Percentiles rank a stretch among this genome's conserved stretches.
Conservation (phyloP, 2,888 invertebrate genomes). For the Nudaria mundana region DNA sequence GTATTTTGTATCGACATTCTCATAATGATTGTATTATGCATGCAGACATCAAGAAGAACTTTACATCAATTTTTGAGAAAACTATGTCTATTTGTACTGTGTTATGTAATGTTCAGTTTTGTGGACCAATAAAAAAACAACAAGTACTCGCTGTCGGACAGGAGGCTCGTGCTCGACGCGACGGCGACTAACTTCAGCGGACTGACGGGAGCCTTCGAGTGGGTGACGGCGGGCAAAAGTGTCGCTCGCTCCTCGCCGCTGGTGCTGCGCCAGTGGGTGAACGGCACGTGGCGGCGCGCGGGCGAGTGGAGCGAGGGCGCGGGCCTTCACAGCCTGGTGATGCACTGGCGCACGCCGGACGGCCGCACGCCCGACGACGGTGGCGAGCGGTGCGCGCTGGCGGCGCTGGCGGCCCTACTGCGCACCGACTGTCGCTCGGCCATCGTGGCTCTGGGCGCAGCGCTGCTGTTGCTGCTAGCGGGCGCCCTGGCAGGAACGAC, state of each 20-base stretch:
- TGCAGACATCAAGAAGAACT: too few species aligned
- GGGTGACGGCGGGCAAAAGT: constrained; percentile 33
- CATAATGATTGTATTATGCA: too few species aligned
- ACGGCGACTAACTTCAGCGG: constrained; percentile 41
- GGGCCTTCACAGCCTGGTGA: constrained; percentile 86
- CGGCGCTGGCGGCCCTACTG: constrained; percentile 84
- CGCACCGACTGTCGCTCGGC: constrained; percentile 88
- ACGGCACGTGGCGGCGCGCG: constrained; percentile 85
- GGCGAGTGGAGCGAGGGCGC: constrained; percentile 83
- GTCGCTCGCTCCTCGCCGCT: constrained; percentile 18
- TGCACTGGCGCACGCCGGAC: constrained; percentile 84
- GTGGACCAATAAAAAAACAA: too few species aligned
- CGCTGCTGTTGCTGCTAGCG: constrained; percentile 43
- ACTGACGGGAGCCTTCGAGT: constrained; percentile 55
- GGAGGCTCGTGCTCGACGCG: constrained; percentile 43
- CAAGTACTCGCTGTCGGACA: too few species aligned
- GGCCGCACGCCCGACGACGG: constrained; percentile 86
- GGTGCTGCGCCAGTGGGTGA: constrained; percentile 82
- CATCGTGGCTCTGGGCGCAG: constrained; percentile 67
- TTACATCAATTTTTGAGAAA: too few species aligned
- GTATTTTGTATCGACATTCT: too few species aligned
- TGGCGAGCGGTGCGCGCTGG: constrained; percentile 84
- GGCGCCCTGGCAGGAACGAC: constrained; percentile 47
- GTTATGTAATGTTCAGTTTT: too few species aligned
- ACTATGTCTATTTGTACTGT: too few species aligned